Base-by-base conservation (phyloP, 2,113 vertebrate genomes). In the Takifugu bimaculatus region DNA sequence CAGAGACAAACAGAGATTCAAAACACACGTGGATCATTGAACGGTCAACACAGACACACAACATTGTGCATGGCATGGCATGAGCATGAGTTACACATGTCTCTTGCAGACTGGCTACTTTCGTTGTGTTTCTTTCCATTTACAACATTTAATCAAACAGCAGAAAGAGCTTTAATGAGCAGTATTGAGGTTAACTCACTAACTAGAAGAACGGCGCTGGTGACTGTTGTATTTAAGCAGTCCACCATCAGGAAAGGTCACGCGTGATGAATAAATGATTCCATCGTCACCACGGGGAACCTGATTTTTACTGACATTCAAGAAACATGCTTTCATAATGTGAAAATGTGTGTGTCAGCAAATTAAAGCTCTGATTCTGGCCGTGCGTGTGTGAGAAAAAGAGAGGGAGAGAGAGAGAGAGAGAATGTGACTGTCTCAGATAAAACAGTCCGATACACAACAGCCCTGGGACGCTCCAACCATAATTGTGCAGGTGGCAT, bases 401-500 rank as follows among this genome's bases (percentile, higher is more conserved):
- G 50, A 60, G 43, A 26, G 32, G 45, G 67, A 60, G 32, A 66
- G 44, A 35, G 53, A 11, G 57, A 1, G 45, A 48, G 45, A 48
- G n/a, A 50, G 6, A 50, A 5, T 2, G 28, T 11, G 28, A 50
- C 25, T 29, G 71, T 69, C 50, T 77, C 57, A 80, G 72, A 85
- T 84, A 87, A 88, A 89, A 87, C 84, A 78, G 80, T 71, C 68
- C 67, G 20, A 47, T 60, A 67, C 64, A 70, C 79, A 80, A 56
- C 58, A 70, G 73, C 60, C 70, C 63, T 51, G 84, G 69, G 78
- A 84, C 76, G 63, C 78, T 70, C 72, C 75, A 70, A 68, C 77
- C 60, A 74, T 88, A 88, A 89, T 86, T 88, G 87, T 77, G 74
- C 74, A 65, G 88, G 87, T 92, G 90, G 85, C 90, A 92, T 92